Base-by-base conservation (phyloP, 2,113 vertebrate genomes). In the Columbina picui region DNA sequence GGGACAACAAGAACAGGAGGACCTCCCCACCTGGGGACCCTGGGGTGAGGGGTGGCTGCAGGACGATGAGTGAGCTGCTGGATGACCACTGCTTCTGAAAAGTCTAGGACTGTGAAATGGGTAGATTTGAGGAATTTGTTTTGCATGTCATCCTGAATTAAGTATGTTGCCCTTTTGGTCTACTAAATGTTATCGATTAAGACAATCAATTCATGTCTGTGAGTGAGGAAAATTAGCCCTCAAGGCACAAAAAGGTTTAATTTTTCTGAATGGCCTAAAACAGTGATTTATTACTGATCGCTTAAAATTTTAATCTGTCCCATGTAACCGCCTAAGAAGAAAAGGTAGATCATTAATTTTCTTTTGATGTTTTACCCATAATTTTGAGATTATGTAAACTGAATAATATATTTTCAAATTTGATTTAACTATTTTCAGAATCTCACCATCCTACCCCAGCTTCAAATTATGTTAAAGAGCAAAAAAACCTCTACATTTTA, bases 1-100 rank as follows among this genome's bases (percentile, higher is more conserved):
- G 21, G 13, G 25, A 68, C 16, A 23, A 34, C 2, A 43, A 10
- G 9, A 16, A 10, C 16, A n/a, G 32, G 25, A 86, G 25, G 14
- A 52, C 12, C 2, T 81, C 21, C 17, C 19, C 3, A 6, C 3
- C 8, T 0, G 0, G 38, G 25, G 7, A 63, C 7, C 1, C 8
- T 0, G 0, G 15, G 11, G 15, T 2, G 0, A 65, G 39, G 7
- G 6, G 3, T 22, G 7, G 9, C 6, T 82, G 39, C 26, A 36
- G 23, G 10, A 57, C 14, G 17, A 17, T 3, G 1, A 93, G 14
- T 0, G 1, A 39, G 21, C 29, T 0, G 0, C 4, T 65, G 9
- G 9, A 25, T 4, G 0, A 32, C 39, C 2, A 2, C n/a, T 69
- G 18, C 4, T 22, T 82, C 61, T 47, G n/a, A 18, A 75, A 55